phyloP scores from a whole-genome alignment of 2,113 vertebrate species.

The Apeltes quadracus region DNA sequence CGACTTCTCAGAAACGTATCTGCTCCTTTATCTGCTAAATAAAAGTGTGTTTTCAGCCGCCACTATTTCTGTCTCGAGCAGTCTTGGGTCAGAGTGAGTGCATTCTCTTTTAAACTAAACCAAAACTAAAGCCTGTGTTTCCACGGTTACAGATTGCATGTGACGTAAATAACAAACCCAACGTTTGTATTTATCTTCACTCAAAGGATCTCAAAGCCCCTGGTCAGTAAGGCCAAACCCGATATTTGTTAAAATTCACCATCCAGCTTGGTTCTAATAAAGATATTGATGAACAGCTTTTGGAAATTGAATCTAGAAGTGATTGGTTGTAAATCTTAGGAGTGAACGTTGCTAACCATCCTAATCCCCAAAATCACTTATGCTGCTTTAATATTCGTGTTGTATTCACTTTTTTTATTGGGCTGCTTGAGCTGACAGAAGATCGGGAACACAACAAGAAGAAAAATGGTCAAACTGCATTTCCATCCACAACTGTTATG shows the following conservation, averaged over 20 bases:
- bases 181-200: neutral
- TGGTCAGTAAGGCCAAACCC: no score
- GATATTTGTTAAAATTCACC: neutral
- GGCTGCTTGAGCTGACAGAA: neutral
- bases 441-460: neutral
- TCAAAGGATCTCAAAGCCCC: neutral
- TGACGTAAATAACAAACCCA: no score
- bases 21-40: neutral
- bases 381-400: neutral
- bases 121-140: neutral
- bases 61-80: no score
- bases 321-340: neutral
- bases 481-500: neutral
- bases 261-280: neutral
- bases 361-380: neutral
- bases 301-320: neutral
- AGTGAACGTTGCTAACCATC: no score
- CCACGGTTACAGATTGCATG: neutral
- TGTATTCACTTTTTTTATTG: neutral
- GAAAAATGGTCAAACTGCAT: neutral
- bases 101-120: no score
- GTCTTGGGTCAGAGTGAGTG: neutral
- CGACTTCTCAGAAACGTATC: neutral
- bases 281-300: neutral
- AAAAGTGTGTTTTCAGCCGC: no score